A percentile compares a stretch with the other conserved stretches of the same genome.
phyloP scores from a whole-genome alignment of 2,113 vertebrate species.

The Plestiodon gilberti region DNA sequence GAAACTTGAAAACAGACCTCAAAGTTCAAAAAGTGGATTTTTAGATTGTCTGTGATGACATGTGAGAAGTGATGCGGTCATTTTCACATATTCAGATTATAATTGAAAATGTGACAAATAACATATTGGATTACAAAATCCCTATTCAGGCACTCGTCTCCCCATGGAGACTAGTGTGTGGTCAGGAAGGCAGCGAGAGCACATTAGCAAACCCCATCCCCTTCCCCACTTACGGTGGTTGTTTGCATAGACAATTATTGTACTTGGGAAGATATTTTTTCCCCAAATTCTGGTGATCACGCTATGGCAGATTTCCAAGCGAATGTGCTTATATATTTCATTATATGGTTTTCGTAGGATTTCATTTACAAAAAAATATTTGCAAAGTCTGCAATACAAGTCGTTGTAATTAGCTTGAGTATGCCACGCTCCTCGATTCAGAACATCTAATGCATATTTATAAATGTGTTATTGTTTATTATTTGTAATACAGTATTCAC shows the following conservation, averaged over 20 bases:
- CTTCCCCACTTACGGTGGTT: too few species aligned
- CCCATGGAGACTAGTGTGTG: too few species aligned
- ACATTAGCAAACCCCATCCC: too few species aligned
- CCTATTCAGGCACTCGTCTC: neutral
- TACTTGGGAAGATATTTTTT: too few species aligned
- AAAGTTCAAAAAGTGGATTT: too few species aligned
- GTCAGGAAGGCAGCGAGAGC: too few species aligned
- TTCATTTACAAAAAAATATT: neutral
- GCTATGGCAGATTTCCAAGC: neutral
- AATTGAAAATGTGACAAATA: too few species aligned
- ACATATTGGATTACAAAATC: too few species aligned
- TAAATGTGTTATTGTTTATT: neutral
- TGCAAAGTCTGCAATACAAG: neutral
- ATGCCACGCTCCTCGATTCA: neutral
- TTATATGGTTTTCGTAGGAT: neutral
- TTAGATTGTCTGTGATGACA: too few species aligned
- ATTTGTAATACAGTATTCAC: neutral
- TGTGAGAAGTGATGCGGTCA: too few species aligned
- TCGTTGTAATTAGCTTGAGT: neutral
- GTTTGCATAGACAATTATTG: too few species aligned
- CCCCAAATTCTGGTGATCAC: neutral
- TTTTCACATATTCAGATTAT: neutral
- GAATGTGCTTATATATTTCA: neutral
- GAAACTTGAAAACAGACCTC: too few species aligned
- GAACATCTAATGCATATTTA: conserved; percentile 20